Evolutionary conservation across 2,888 invertebrate species (phyloP).

Genomic region (Chironomus tentans): DNA sequence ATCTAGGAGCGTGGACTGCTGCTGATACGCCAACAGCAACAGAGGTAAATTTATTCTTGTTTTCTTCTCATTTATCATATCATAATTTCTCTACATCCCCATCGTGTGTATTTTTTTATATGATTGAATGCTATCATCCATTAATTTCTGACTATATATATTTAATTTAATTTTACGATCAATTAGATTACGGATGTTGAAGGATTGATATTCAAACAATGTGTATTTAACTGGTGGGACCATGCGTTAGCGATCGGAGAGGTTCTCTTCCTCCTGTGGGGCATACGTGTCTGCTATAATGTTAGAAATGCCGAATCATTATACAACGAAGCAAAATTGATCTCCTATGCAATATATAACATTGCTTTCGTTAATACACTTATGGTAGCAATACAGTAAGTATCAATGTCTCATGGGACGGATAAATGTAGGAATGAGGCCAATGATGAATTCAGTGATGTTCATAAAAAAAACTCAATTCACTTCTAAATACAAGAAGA

Average conservation of each 20-base stretch:
- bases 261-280: constrained; percentile 70
- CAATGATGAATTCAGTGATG: too few species aligned
- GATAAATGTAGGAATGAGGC: too few species aligned
- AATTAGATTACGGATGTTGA: constrained; percentile 60
- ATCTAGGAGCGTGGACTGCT: constrained; percentile 82
- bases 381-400: constrained; percentile 91
- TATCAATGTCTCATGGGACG: constrained; percentile 33
- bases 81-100: too few species aligned
- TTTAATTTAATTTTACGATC: background rate
- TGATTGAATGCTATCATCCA: background rate
- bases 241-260: constrained; percentile 82
- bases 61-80: background rate
- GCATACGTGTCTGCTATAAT: constrained; percentile 75
- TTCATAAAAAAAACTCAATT: too few species aligned
- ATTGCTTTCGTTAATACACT: constrained; percentile 86
- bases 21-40: constrained; percentile 77
- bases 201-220: constrained; percentile 78
- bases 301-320: constrained; percentile 84
- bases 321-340: constrained; percentile 86
- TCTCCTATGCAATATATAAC: constrained; percentile 91
- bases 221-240: constrained; percentile 91
- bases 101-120: background rate
- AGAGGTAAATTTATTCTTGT: constrained; percentile 43
- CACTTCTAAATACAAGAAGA: too few species aligned
- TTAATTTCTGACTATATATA: too few species aligned